These are phyloP conservation scores for Stomatorhinus ivindoensis DNA, from an alignment of 2,113 vertebrate species.

Conservation along the genomic window DNA sequence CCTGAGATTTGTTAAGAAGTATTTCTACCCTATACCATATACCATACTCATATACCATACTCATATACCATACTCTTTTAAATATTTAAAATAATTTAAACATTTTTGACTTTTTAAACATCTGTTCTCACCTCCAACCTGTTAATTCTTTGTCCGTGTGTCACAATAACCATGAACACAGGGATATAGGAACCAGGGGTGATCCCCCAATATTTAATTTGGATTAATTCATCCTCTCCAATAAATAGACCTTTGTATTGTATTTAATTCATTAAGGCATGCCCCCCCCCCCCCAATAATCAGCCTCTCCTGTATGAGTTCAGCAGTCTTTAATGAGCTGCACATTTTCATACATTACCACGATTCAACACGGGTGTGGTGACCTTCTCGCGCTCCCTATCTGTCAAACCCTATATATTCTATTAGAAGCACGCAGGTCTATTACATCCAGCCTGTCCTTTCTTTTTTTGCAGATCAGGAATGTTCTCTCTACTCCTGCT, in stretches of 20 bases:
- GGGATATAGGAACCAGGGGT: background rate
- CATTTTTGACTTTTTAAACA: background rate
- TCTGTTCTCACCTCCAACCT: background rate
- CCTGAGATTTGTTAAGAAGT: background rate
- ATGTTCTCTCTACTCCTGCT: slow-evolving; percentile 42
- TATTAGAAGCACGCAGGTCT: background rate
- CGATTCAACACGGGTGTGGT: background rate
- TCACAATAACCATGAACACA: background rate
- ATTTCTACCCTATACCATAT: background rate
- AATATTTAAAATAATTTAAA: background rate
- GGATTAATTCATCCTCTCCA: background rate
- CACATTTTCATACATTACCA: background rate
- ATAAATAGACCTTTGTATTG: background rate
- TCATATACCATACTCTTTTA: background rate
- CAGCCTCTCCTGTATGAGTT: background rate
- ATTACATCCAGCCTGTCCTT: background rate
- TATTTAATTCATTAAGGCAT: background rate
- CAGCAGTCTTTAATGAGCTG: background rate
- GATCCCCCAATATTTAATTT: background rate
- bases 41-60: background rate
- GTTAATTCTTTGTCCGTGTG: background rate
- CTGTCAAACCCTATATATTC: background rate
- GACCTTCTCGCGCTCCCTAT: background rate
- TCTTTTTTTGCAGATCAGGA: slow-evolving; percentile 41
- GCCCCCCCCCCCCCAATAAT: background rate